Evolutionary conservation across 1,140 invertebrate genomes (phyloP).

Genomic region (Melitaea cinxia): DNA sequence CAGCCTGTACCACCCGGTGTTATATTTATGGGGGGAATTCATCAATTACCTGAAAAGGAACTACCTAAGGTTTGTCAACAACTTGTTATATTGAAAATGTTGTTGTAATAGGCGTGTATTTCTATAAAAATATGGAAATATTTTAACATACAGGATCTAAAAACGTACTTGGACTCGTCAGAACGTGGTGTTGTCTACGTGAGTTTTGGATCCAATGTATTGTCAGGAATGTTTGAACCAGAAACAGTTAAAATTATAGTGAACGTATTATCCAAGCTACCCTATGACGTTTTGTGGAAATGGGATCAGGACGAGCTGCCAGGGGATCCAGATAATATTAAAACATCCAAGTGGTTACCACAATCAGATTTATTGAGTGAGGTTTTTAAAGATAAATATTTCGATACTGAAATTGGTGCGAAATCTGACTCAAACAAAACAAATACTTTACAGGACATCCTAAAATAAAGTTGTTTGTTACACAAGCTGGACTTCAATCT

Average conservation of each 20-base stretch:
- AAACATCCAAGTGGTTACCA: conserved; percentile 80
- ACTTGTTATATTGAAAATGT: too few species aligned
- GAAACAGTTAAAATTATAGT: conserved; percentile 69
- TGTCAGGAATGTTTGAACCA: conserved; percentile 46
- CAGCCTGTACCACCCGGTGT: conserved; percentile 72
- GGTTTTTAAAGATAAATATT: not conserved
- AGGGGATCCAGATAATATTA: conserved; percentile 73
- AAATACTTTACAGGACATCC: conserved; percentile 53
- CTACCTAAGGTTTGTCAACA: conserved; percentile 45
- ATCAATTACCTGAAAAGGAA: conserved; percentile 62
- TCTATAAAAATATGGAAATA: too few species aligned
- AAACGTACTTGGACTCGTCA: too few species aligned
- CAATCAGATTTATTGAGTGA: conserved; percentile 71
- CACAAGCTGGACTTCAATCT: conserved; percentile 83
- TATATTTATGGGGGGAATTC: conserved; percentile 73
- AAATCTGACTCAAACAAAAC: too few species aligned
- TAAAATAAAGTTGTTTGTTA: conserved; percentile 82
- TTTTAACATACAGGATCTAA: too few species aligned
- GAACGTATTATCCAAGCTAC: conserved; percentile 65
- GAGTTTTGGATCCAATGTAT: conserved; percentile 6
- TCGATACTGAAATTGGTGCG: too few species aligned
- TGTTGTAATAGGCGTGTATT: too few species aligned
- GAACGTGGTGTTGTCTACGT: conserved; percentile 40
- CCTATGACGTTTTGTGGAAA: conserved; percentile 80
- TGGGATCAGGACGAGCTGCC: conserved; percentile 64